Conservation (phyloP, 2,888 invertebrate species). For the Serripes groenlandicus region DNA sequence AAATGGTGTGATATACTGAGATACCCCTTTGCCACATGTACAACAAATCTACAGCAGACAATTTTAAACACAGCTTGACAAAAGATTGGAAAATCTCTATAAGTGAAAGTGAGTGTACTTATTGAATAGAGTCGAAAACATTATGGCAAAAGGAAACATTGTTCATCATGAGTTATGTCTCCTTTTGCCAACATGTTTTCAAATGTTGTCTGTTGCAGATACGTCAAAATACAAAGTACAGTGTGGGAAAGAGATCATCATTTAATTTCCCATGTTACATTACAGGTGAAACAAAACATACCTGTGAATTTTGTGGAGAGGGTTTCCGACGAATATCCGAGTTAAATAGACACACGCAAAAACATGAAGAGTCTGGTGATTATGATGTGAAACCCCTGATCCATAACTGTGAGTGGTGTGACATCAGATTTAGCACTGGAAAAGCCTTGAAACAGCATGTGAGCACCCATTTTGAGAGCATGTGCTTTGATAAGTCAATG, state of each 20-base stretch:
- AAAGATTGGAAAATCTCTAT: too few species aligned
- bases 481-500: neutral
- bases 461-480: constrained; percentile 29
- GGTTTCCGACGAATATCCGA: constrained; percentile 60
- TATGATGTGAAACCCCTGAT: neutral
- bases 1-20: too few species aligned
- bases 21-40: too few species aligned
- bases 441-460: constrained; percentile 45
- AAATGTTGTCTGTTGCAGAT: neutral
- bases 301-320: constrained; percentile 62
- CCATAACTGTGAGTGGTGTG: constrained; percentile 42
- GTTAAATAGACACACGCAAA: constrained; percentile 56
- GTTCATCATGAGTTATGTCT: neutral
- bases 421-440: constrained; percentile 33
- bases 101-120: too few species aligned
- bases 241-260: neutral
- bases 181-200: neutral
- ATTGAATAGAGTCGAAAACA: neutral
- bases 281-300: constrained; percentile 60
- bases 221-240: neutral
- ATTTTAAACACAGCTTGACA: neutral
- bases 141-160: neutral
- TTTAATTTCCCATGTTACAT: neutral
- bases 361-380: constrained; percentile 28
- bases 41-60: neutral